phyloP scores from a whole-genome alignment of 53 echinoderm and acorn worm species.

The Antedon mediterranea region DNA sequence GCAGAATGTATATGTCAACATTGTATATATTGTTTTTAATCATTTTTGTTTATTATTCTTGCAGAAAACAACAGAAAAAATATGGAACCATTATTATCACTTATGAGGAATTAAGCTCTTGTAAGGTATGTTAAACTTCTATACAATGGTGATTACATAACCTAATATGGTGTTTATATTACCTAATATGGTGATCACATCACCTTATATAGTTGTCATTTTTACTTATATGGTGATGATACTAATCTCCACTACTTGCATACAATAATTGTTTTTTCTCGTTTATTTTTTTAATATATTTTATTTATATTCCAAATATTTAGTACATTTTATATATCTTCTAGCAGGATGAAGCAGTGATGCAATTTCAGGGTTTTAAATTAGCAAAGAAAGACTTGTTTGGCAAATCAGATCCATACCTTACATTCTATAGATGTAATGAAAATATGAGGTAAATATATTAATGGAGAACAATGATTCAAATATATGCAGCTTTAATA shows the following conservation, averaged over 20 bases:
- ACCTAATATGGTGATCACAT: too few relatives aligned
- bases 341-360: constrained; percentile 56
- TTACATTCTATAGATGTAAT: constrained; percentile 71
- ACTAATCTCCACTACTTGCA: too few relatives aligned
- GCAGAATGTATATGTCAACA: too few relatives aligned
- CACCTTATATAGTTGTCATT: too few relatives aligned
- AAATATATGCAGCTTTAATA: too few relatives aligned
- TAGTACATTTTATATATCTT: constrained; percentile 1
- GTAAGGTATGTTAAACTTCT: constrained; percentile 41
- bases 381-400: constrained; percentile 86
- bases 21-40: too few relatives aligned
- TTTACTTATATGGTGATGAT: too few relatives aligned
- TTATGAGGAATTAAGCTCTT: constrained; percentile 82
- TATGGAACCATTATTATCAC: constrained; percentile 67
- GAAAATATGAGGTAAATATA: constrained; percentile 61
- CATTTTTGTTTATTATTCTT: not conserved
- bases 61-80: constrained; percentile 56
- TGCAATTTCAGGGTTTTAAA: constrained; percentile 63
- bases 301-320: not conserved
- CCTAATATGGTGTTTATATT: too few relatives aligned
- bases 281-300: too few relatives aligned
- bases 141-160: too few relatives aligned
- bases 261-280: too few relatives aligned
- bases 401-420: constrained; percentile 94
- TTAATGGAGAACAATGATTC: too few relatives aligned